These are phyloP conservation scores for Coilia nasus DNA, from an alignment of 2,797 vertebrate species.

Conservation along the genomic window DNA sequence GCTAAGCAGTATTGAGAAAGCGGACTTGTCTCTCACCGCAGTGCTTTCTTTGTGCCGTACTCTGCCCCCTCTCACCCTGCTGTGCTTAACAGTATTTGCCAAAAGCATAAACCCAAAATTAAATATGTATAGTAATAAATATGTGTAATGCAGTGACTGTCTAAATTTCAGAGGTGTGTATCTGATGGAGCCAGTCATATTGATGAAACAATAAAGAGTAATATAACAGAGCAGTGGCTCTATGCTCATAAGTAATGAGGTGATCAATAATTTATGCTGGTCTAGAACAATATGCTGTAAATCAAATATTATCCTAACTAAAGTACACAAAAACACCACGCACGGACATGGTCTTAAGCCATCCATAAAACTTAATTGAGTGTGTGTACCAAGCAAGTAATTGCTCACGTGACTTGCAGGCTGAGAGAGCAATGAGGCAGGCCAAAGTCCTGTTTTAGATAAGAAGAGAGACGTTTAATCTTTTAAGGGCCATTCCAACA, in stretches of 20 bases:
- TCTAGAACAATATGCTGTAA: background rate
- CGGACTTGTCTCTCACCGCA: background rate
- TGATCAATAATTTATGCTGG: background rate
- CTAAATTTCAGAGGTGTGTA: background rate
- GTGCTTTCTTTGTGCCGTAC: background rate
- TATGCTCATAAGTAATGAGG: background rate
- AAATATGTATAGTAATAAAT: background rate
- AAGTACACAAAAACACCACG: conserved; percentile 28
- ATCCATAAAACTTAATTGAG: background rate
- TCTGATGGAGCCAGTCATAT: background rate
- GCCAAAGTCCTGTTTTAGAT: conserved; percentile 16
- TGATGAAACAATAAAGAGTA: background rate
- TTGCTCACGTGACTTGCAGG: background rate
- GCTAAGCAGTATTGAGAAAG: too few species aligned
- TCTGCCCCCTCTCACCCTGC: background rate
- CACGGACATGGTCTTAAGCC: background rate
- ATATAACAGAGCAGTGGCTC: background rate
- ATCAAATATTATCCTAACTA: background rate
- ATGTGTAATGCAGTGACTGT: background rate
- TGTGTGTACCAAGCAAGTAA: background rate
- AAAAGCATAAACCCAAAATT: conserved; percentile 1
- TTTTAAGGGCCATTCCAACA: background rate
- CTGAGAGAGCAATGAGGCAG: background rate
- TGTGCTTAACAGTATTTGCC: background rate
- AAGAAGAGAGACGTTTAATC: conserved; percentile 12